A percentile compares a stretch with the other conserved stretches of the same genome.
Conservation (phyloP, 2,113 vertebrate genomes). For the Sebastes schlegelii region DNA sequence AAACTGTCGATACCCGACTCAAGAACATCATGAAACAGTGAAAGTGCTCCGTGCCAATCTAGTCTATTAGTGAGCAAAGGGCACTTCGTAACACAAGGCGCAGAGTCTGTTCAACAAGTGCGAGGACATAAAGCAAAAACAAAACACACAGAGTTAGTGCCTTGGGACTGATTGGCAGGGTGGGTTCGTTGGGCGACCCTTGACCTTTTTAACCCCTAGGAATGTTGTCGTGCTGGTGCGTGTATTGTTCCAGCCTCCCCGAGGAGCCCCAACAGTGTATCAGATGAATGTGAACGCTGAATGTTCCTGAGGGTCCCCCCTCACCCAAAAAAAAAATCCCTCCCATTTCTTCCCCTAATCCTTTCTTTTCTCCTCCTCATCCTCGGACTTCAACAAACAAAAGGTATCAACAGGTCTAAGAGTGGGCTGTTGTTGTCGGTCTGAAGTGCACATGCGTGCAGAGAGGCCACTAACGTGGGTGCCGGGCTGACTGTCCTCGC, state of each 20-base stretch:
- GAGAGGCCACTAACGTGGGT: conserved; percentile 16
- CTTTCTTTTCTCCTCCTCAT: conserved; percentile 63
- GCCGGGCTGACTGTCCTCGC: conserved; percentile 23
- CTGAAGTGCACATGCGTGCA: conserved; percentile 45
- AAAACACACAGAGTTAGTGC: conserved; percentile 72
- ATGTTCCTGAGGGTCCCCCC: conserved; percentile 59
- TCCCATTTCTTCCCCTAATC: conserved; percentile 65
- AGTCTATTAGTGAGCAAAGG: conserved; percentile 73
- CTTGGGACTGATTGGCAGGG: conserved; percentile 78
- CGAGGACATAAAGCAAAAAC: conserved; percentile 72
- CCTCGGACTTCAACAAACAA: conserved; percentile 67
- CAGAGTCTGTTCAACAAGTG: conserved; percentile 78
- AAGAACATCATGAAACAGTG: conserved; percentile 10
- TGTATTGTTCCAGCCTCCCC: conserved; percentile 77
- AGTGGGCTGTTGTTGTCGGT: conserved; percentile 35
- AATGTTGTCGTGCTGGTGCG: conserved; percentile 80
- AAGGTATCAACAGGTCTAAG: conserved; percentile 63
- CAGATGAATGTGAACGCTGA: conserved; percentile 70
- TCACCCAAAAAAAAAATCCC: conserved; percentile 2
- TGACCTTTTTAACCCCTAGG: conserved; percentile 80
- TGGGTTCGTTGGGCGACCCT: conserved; percentile 72
- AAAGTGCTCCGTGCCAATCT: conserved; percentile 19
- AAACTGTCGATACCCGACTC: neutral
- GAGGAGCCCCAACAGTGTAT: conserved; percentile 69
- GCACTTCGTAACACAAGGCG: conserved; percentile 71